Evolutionary conservation across 2,113 vertebrate genomes (phyloP).

Genomic region (Microcebus ravelobensis): DNA sequence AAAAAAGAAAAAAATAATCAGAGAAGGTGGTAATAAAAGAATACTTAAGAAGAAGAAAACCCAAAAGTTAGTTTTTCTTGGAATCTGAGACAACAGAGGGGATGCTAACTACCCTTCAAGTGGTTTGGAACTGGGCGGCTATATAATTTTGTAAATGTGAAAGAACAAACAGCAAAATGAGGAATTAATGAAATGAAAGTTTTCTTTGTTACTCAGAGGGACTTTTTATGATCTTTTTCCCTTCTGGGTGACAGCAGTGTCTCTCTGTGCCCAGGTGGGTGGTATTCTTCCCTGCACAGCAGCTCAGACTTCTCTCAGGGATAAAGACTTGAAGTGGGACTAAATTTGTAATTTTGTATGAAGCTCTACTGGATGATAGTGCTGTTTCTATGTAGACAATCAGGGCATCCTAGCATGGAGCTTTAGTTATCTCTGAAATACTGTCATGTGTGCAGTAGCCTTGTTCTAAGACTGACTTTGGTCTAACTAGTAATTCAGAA

Average conservation of each 20-base stretch:
- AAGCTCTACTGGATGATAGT: not conserved
- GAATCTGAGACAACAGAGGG: not conserved
- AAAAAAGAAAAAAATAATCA: not conserved
- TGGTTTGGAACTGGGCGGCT: not conserved
- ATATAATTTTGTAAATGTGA: not conserved
- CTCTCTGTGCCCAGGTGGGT: not conserved
- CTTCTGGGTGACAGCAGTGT: not conserved
- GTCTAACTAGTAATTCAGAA: not conserved
- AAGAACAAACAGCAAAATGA: not conserved
- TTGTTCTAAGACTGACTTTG: not conserved
- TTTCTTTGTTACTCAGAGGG: not conserved
- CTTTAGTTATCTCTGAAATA: not conserved
- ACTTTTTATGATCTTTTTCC: not conserved
- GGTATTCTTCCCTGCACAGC: accelerated
- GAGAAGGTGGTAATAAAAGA: not conserved
- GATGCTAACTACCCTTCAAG: not conserved
- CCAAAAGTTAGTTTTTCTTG: not conserved
- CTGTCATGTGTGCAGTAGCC: not conserved
- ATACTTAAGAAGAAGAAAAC: not conserved
- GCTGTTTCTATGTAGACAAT: not conserved
- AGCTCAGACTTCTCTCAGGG: not conserved
- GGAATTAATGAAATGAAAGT: not conserved
- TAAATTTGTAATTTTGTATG: not conserved
- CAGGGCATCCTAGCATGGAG: accelerated
- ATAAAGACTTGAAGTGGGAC: not conserved